Conservation (phyloP, 2,888 invertebrate genomes). For the Cremastinae sp. region DNA sequence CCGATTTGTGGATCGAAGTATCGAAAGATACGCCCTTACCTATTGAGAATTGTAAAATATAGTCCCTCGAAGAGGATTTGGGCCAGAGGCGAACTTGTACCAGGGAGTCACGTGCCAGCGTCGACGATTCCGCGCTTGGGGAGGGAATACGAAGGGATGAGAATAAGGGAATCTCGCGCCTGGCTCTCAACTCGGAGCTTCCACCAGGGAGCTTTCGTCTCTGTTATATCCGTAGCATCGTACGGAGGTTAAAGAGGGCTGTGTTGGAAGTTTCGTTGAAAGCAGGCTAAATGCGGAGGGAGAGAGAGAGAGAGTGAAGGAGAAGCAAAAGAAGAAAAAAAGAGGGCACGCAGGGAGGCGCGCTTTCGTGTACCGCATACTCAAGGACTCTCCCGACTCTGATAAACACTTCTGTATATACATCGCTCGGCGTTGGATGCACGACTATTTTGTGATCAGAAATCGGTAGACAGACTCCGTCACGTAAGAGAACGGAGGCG, state of each 20-base stretch:
- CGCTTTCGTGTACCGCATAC: constrained; percentile 71
- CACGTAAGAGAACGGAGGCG: no score
- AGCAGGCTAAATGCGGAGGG: constrained; percentile 55
- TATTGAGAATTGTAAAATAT: background rate
- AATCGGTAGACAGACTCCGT: constrained; percentile 13
- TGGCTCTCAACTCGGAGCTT: constrained; percentile 39
- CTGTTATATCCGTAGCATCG: constrained; percentile 2
- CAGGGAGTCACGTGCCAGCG: constrained; percentile 51
- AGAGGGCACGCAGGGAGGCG: no score
- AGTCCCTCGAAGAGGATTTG: constrained; percentile 31
- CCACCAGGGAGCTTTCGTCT: constrained; percentile 36
- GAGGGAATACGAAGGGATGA: constrained; percentile 4
- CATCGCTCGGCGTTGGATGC: constrained; percentile 55
- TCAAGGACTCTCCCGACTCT: constrained; percentile 61
- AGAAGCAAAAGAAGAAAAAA: constrained; percentile 58
- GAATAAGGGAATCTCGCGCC: constrained; percentile 50
- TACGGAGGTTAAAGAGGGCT: constrained; percentile 9
- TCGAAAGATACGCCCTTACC: background rate
- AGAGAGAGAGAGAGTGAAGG: constrained; percentile 51
- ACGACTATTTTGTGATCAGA: constrained; percentile 55
- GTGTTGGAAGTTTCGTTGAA: background rate
- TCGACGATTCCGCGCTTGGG: constrained; percentile 34
- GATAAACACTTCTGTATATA: constrained; percentile 70
- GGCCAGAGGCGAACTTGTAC: constrained; percentile 52
- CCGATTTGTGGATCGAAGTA: background rate